Evolutionary conservation across 1,140 invertebrate species (phyloP), one percentile per base, ranked within the genome.

Genomic region (Eumaeus atala): DNA sequence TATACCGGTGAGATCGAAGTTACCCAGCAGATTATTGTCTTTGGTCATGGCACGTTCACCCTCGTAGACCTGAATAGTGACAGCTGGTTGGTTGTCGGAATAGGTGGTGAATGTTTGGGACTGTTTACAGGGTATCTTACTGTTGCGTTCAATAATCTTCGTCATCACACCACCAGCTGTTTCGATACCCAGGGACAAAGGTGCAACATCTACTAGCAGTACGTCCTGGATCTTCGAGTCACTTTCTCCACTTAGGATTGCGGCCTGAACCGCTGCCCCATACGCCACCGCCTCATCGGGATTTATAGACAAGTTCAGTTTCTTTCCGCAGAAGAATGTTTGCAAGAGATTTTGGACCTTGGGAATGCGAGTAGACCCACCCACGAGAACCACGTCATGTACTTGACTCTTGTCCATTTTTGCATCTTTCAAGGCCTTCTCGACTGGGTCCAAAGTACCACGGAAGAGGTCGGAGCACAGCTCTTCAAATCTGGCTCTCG

Each of bases 1-100:
- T 50, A 96, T 95, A 11, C 93, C 94, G 0, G 90, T 91, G 44
- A 97, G 76, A 66, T 94, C 91, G 74, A 95, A 95, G 38, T 90
- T 93, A 38, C 94, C 94, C 47, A 95, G 83, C 8, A 92, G 69
- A 70, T 95, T 93, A 83, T 94, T 94, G 65, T 94, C 92, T 69
- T 92, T 93, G 8, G 93, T 94, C 92, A 94, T 94, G 9, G 91
- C 90, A 10, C 92, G 80, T 68, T 93, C 92, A 36, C 92, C 92
- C 76, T 93, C 92, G 66, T 89, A 92, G 7, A 91, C 90, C 59
- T 92, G 90, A 52, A 93, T 90, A 9, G 88, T 90, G 9, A 94
- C 92, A 14, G 87, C 91, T 1, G 91, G 89, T 74, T 94, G 93
- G 76, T 94, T 94, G 74, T 93, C 92, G 0, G 91, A 79, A 63